Percentiles rank a stretch among this genome's conserved stretches.
Evolutionary conservation across 2,113 vertebrate species (phyloP).

Genomic region (Brachypodius melanocephalos): DNA sequence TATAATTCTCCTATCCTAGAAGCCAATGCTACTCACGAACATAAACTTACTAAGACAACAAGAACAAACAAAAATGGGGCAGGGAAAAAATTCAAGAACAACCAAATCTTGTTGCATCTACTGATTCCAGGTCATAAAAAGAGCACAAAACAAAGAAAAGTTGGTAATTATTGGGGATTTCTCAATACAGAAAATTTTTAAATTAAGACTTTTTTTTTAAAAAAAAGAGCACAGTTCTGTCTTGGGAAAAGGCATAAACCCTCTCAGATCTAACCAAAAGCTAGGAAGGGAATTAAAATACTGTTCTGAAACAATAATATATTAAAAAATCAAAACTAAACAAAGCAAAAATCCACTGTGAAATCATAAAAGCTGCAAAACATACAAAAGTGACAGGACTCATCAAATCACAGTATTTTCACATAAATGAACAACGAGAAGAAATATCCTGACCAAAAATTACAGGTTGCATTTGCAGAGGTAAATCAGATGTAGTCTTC

Average conservation of each 20-base stretch:
- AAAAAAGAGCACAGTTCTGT: not conserved
- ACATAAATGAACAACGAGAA: not conserved
- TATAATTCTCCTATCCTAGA: not conserved
- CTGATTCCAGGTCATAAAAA: not conserved
- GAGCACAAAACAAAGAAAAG: not conserved
- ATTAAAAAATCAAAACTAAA: not conserved
- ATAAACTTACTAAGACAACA: not conserved
- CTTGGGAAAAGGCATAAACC: not conserved
- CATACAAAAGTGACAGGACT: not conserved
- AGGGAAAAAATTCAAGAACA: not conserved
- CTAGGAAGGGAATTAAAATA: not conserved
- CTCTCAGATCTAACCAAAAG: not conserved
- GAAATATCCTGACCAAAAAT: not conserved
- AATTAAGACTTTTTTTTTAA: not conserved
- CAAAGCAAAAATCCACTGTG: not conserved
- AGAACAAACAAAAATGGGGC: not conserved
- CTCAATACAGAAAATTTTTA: not conserved
- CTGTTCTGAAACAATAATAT: not conserved
- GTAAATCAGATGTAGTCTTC: not conserved
- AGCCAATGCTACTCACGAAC: not conserved
- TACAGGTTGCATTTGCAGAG: not conserved
- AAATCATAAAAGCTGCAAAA: not conserved
- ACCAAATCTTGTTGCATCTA: not conserved
- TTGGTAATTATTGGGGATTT: accelerated
- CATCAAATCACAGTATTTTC: not conserved